A percentile compares a stretch with the other conserved stretches of the same genome.
Conservation (phyloP, 2,113 vertebrate genomes). For the Chloropsis hardwickii region DNA sequence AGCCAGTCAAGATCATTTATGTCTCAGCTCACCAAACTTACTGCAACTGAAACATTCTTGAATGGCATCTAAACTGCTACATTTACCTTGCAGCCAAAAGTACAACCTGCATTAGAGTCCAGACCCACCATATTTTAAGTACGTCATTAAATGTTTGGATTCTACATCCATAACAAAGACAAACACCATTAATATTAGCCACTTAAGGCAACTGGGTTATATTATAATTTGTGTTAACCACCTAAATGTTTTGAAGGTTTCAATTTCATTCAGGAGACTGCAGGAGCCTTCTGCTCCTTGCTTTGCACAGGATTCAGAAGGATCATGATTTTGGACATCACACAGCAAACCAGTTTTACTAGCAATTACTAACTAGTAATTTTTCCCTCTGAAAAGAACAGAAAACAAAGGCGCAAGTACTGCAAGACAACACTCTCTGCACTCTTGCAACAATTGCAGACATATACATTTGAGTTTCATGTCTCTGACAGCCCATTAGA, state of each 20-base stretch:
- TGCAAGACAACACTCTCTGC: not conserved
- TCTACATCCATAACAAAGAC: not conserved
- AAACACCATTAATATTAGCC: not conserved
- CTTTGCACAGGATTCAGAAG: not conserved
- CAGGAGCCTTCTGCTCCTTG: not conserved
- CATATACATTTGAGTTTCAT: not conserved
- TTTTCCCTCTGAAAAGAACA: not conserved
- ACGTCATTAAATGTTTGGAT: not conserved
- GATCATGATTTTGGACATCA: not conserved
- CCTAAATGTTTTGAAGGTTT: not conserved
- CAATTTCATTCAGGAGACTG: not conserved
- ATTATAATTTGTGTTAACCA: not conserved
- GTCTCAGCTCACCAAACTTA: not conserved
- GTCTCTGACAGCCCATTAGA: not conserved
- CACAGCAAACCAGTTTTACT: not conserved
- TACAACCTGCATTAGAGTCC: not conserved
- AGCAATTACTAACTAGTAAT: not conserved
- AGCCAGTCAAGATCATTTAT: not conserved
- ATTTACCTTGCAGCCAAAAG: not conserved
- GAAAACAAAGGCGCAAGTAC: not conserved
- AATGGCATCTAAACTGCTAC: not conserved
- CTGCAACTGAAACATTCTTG: not conserved
- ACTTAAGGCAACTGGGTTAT: not conserved
- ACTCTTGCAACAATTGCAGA: not conserved
- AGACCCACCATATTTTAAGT: not conserved